Evolutionary conservation across 2,797 vertebrate genomes (phyloP), one percentile per base, ranked within the genome.

Genomic region (Chloroceryle inda): DNA sequence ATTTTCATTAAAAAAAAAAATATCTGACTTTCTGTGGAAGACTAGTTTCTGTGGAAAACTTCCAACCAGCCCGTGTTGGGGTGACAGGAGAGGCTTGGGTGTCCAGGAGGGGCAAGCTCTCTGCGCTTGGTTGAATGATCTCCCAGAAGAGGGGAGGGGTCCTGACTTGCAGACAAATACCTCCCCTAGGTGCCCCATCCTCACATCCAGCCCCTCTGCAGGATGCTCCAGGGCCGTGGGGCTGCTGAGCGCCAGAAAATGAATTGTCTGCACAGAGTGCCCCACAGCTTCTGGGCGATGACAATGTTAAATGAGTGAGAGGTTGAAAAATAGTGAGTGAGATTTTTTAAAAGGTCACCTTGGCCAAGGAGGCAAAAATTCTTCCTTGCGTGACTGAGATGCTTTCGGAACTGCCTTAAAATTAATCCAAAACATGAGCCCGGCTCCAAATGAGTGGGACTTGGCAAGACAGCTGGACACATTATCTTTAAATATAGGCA

Each of bases 401-500:
- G 93, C 88, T 95, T 96, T 86, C 88, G 80, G 83, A 96, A 31
- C 88, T 92, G 94, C 77, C 89, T 95, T 89, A 94, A 92, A 92
- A 87, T 82, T 79, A 96, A 96, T 95, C 91, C 94, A 94, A 92
- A 95, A 68, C 88, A 92, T 85, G 37, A 96, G 80, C 90, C 85
- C 42, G 8, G 67, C 88, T 96, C 91, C 92, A 92, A 83, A 95
- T 19, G 85, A 96, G 88, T 69, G 88, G 67, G 91, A 87, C 71
- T 96, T 96, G 95, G 95, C 95, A 94, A 76, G 90, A 76, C 27
- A 1, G 40, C 73, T 90, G 96, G 91, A 76, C 90, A 56, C 56
- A 82, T 95, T 95, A 95, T 95, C 95, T 96, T 89, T 86, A 92
- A 94, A 93, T 71, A 82, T 12, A 94, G 93, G 94, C 96, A 95